Evolutionary conservation across 2,888 invertebrate genomes (phyloP).

Genomic region (Unio delphinus): DNA sequence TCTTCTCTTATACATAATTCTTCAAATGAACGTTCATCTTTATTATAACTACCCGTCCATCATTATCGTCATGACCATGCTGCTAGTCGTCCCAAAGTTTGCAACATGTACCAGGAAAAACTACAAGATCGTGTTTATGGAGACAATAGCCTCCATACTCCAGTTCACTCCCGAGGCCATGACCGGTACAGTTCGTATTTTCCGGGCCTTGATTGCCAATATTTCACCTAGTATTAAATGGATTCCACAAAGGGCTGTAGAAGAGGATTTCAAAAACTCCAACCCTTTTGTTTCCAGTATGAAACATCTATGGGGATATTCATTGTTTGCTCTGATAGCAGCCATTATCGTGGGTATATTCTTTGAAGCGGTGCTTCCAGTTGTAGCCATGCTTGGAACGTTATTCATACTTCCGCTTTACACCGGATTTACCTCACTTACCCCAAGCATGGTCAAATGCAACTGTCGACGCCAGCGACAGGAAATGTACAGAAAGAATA

Average conservation of each 20-base stretch:
- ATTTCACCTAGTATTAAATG: constrained; percentile 55
- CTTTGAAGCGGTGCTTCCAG: constrained; percentile 38
- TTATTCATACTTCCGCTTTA: constrained; percentile 55
- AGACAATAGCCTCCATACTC: constrained; percentile 56
- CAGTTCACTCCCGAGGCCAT: constrained; percentile 64
- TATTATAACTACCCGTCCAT: constrained; percentile 56
- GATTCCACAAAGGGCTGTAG: constrained; percentile 62
- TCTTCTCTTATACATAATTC: constrained; percentile 51
- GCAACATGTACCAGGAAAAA: constrained; percentile 55
- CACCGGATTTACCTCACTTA: constrained; percentile 57
- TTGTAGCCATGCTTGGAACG: constrained; percentile 50
- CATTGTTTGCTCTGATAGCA: constrained; percentile 41
- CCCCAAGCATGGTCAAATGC: constrained; percentile 26
- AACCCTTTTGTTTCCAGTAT: constrained; percentile 60
- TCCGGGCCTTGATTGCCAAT: constrained; percentile 56
- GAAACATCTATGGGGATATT: constrained; percentile 62
- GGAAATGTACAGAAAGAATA: too few relatives aligned
- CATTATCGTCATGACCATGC: constrained; percentile 56
- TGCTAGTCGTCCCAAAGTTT: constrained; percentile 62
- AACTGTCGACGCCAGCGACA: too few relatives aligned
- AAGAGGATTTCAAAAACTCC: constrained; percentile 57
- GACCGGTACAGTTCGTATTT: constrained; percentile 58
- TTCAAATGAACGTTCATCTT: constrained; percentile 53
- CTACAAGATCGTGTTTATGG: constrained; percentile 54
- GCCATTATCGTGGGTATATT: constrained; percentile 48